Percentiles rank a stretch among this genome's conserved stretches.
These are phyloP conservation scores for Ptychoptera albimana DNA, from an alignment of 2,888 invertebrate genomes.

Conservation along the genomic window DNA sequence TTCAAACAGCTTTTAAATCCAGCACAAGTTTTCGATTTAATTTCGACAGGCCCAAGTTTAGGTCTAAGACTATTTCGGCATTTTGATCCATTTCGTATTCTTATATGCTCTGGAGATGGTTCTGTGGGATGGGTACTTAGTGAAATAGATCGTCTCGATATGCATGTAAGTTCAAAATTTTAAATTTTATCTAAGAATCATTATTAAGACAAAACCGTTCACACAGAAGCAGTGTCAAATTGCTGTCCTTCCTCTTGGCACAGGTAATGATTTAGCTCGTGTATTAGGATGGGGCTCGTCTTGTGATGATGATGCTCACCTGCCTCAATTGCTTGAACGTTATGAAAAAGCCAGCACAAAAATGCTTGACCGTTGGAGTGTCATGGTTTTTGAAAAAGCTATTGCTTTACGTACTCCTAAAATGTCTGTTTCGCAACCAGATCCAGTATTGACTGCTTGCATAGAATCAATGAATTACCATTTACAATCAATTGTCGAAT, in stretches of 20 bases:
- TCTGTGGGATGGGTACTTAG: conserved; percentile 96
- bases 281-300: conserved; percentile 94
- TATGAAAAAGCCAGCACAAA: conserved; percentile 95
- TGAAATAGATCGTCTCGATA: conserved; percentile 85
- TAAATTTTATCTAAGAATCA: not conserved
- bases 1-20: conserved; percentile 93
- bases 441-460: conserved; percentile 43
- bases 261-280: conserved; percentile 90
- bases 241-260: conserved; percentile 87
- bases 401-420: conserved; percentile 41
- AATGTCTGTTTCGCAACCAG: conserved; percentile 34
- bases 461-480: conserved; percentile 64
- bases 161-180: conserved; percentile 59
- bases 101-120: conserved; percentile 95
- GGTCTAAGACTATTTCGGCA: conserved; percentile 78
- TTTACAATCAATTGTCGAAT: conserved; percentile 72
- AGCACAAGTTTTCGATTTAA: conserved; percentile 94
- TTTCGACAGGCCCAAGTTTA: conserved; percentile 71
- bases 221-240: conserved; percentile 78
- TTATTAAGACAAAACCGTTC: not conserved
- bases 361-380: conserved; percentile 95
- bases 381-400: conserved; percentile 79
- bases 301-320: conserved; percentile 87
- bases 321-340: conserved; percentile 80
- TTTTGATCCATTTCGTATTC: conserved; percentile 88